Conservation (phyloP, 2,888 invertebrate genomes). For the Galerucella calmariensis region DNA sequence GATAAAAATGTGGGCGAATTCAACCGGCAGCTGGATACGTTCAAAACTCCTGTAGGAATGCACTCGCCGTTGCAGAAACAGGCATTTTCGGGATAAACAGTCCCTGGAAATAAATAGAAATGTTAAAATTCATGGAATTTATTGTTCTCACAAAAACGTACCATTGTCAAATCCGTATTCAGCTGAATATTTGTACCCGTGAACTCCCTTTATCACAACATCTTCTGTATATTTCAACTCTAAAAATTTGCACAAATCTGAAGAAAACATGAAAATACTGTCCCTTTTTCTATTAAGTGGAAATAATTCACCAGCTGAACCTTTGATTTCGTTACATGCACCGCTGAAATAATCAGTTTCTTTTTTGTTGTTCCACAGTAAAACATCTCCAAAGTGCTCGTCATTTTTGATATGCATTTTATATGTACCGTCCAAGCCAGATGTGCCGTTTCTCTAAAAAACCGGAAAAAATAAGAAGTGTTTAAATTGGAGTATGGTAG, state of each 20-base stretch:
- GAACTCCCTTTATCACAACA: constrained; percentile 70
- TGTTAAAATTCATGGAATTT: background rate
- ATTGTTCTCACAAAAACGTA: constrained; percentile 51
- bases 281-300: constrained; percentile 74
- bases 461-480: background rate
- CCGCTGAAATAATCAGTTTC: constrained; percentile 69
- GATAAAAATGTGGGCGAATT: constrained; percentile 87
- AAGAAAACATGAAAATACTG: constrained; percentile 72
- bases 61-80: constrained; percentile 84
- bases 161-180: constrained; percentile 77
- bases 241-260: constrained; percentile 80
- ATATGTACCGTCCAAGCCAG: constrained; percentile 76
- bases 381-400: constrained; percentile 75
- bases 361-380: constrained; percentile 77
- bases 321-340: constrained; percentile 73
- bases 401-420: constrained; percentile 78
- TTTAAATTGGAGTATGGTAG: too few species aligned
- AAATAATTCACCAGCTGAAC: constrained; percentile 85
- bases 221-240: constrained; percentile 72
- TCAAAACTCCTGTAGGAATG: constrained; percentile 77
- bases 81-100: constrained; percentile 69
- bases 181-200: constrained; percentile 75
- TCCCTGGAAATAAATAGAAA: constrained; percentile 64
- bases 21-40: constrained; percentile 78
- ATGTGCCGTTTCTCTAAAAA: constrained; percentile 78